Evolutionary conservation across 2,797 vertebrate genomes (phyloP), one percentile per base, ranked within the genome.

Genomic region (Thalassophryne amazonica): DNA sequence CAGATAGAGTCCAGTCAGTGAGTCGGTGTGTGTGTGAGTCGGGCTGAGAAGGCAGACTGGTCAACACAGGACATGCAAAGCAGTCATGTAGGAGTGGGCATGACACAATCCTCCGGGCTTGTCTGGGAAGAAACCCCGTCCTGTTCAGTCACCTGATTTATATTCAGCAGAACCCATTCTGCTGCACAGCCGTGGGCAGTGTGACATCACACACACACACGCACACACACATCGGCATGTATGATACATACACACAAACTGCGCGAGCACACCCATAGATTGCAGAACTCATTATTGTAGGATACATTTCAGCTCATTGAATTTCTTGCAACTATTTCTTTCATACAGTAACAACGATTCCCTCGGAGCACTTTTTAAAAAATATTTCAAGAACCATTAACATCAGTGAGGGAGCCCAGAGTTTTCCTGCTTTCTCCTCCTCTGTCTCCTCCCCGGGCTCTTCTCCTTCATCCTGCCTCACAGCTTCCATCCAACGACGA

Each of bases 141-240:
- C 79, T 89, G 86, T 87, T 85, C 82, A 80, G 87, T 89, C 87
- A 89, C 86, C 90, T 90, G 88, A 88, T 93, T 92, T 91, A 91
- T 88, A 93, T 91, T 88, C 91, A 88, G 80, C 66, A 63, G 58
- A 59, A 69, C 57, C 64, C 80, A 88, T 89, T 90, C 73, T 78
- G 66, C 68, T 75, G 77, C 51, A 72, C 52, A n/a, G 78, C 86
- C 64, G 89, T 88, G 84, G 89, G 89, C 86, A 70, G 83, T 45
- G 66, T 77, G 67, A 72, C 72, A 78, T 69, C 74, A 24, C 45
- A 23, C 38, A 64, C 50, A 52, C 39, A 45, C 19, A 53, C 19
- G 64, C 45, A 61, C 41, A 65, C 7, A 9, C 2, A 22, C 47
- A 61, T 38, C 33, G 61, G 39, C 19, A 65, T 29, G 49, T 29